Conservation (phyloP, 2,113 vertebrate genomes). For the Eulemur macaco region DNA sequence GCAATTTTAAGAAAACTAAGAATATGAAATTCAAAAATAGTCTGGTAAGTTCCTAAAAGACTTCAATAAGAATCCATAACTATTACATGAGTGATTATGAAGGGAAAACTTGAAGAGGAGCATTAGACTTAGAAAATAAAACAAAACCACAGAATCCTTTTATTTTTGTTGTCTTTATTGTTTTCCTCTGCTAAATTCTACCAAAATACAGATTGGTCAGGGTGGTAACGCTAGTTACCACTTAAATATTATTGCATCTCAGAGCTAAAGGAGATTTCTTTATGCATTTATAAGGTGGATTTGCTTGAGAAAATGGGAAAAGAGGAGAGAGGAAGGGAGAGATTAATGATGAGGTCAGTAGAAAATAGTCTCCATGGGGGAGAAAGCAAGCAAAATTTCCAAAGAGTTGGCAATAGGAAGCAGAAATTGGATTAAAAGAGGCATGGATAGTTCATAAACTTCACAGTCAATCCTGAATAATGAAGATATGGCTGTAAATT, state of each 20-base stretch:
- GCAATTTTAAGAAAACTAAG: background rate
- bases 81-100: background rate
- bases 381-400: background rate
- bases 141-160: background rate
- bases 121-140: background rate
- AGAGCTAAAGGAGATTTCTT: background rate
- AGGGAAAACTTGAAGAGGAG: background rate
- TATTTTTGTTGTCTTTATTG: background rate
- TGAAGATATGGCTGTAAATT: background rate
- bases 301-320: background rate
- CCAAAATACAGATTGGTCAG: background rate
- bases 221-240: accelerated
- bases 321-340: background rate
- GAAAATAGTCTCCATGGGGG: background rate
- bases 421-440: background rate
- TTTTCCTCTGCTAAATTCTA: background rate
- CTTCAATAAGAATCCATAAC: background rate
- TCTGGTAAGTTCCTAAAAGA: background rate
- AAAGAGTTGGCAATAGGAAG: background rate
- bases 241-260: background rate
- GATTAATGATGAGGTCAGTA: background rate
- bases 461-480: background rate
- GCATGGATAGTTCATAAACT: background rate
- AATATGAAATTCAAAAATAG: background rate
- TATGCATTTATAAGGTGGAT: background rate